Percentiles rank a stretch among this genome's conserved stretches.
Evolutionary conservation across 2,888 invertebrate genomes (phyloP).

Genomic region (Spodoptera picta): DNA sequence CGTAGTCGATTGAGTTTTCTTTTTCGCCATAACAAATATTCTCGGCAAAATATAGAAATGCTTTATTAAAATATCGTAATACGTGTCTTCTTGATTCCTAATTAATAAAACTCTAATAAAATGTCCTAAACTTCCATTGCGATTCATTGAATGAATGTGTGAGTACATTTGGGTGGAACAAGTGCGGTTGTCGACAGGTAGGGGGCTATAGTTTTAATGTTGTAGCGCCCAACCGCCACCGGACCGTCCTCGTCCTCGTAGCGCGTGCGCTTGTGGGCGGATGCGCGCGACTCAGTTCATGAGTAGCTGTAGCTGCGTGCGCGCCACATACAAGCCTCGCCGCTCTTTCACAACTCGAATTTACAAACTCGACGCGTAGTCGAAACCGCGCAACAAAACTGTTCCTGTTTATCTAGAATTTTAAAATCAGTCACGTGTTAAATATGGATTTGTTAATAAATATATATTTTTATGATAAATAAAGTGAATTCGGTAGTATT

Average conservation of each 20-base stretch:
- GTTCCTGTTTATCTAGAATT: conserved; percentile 33
- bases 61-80: too few species aligned
- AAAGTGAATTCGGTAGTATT: conserved; percentile 44
- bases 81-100: too few species aligned
- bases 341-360: conserved; percentile 62
- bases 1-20: too few species aligned
- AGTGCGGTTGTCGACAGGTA: conserved; percentile 69
- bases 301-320: conserved; percentile 80
- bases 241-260: conserved; percentile 73
- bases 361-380: conserved; percentile 67
- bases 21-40: too few species aligned
- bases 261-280: conserved; percentile 68
- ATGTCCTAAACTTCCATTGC: too few species aligned
- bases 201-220: conserved; percentile 68
- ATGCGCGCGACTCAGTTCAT: conserved; percentile 72
- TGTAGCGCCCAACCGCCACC: conserved; percentile 82
- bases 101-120: too few species aligned
- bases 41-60: too few species aligned
- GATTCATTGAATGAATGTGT: conserved; percentile 2
- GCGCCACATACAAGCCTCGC: conserved; percentile 67
- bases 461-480: conserved; percentile 33
- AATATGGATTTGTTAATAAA: conserved; percentile 9
- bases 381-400: conserved; percentile 39
- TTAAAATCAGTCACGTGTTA: conserved; percentile 18
- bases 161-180: conserved; percentile 51